Percentiles rank a stretch among this genome's conserved stretches.
Conservation (phyloP, 2,113 vertebrate species). For the Dolichotis patagonum region DNA sequence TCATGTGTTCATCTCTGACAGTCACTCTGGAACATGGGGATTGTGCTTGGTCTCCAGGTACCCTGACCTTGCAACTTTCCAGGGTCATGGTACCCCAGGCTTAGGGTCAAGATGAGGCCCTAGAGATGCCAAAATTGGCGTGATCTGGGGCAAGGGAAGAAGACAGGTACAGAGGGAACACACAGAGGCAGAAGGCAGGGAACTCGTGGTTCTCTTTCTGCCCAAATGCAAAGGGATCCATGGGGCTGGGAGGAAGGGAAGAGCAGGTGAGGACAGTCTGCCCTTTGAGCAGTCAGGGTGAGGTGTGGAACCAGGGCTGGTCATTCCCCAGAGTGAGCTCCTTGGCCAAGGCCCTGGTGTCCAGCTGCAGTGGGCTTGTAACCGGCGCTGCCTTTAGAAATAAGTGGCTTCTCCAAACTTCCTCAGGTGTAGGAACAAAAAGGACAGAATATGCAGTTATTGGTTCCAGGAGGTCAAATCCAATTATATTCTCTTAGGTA, state of each 20-base stretch:
- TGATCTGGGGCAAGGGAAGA: not conserved
- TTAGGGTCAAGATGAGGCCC: not conserved
- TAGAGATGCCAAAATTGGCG: not conserved
- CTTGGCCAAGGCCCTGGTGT: no score
- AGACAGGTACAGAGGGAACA: not conserved
- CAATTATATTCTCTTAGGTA: not conserved
- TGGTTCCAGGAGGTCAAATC: not conserved
- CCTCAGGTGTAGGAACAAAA: not conserved
- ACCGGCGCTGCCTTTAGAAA: not conserved
- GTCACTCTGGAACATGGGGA: not conserved
- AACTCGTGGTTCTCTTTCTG: not conserved
- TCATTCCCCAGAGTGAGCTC: not conserved
- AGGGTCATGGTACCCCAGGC: not conserved
- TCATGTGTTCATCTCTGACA: not conserved
- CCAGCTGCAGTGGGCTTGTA: not conserved
- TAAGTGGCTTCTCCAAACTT: not conserved
- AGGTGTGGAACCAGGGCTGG: not conserved
- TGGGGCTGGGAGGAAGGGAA: not conserved
- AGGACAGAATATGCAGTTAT: not conserved
- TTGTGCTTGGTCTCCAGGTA: not conserved
- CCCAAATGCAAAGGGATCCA: not conserved
- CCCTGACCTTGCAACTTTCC: not conserved
- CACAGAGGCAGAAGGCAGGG: not conserved
- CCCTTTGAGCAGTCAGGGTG: not conserved
- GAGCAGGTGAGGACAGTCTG: not conserved